Conservation (phyloP, 1,140 invertebrate species). For the Nasonia longicornis region DNA sequence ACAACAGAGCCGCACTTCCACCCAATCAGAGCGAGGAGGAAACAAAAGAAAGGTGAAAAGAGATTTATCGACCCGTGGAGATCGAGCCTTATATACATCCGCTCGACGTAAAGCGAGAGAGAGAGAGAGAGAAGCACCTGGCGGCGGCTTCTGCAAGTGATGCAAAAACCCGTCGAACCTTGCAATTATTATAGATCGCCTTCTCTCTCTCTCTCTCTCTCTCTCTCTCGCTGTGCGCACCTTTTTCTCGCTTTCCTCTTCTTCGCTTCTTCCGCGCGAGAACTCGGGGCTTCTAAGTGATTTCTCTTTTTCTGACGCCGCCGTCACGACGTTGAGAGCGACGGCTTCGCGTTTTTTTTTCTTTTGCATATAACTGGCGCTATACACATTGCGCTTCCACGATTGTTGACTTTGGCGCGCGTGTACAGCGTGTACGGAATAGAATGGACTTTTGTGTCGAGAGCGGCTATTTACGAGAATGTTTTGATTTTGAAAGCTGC, state of each 20-base stretch:
- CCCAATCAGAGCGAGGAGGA: conserved; percentile 69
- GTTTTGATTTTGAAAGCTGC: neutral
- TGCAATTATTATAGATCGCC: conserved; percentile 57
- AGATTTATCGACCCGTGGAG: conserved; percentile 65
- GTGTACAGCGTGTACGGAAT: too few relatives aligned
- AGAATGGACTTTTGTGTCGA: neutral
- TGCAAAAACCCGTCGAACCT: conserved; percentile 45
- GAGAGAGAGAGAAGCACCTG: too few relatives aligned
- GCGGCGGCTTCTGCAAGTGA: conserved; percentile 40
- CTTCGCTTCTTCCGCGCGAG: neutral
- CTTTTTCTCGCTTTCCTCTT: conserved; percentile 15
- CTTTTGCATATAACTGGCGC: neutral
- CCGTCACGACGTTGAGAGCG: neutral
- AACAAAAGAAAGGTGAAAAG: conserved; percentile 70
- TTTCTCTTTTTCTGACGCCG: conserved; percentile 26
- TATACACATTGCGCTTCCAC: neutral
- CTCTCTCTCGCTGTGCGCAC: neutral
- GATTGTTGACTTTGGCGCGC: conserved; percentile 14
- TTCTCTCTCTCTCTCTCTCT: neutral
- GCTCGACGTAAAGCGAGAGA: conserved; percentile 16
- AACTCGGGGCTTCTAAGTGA: neutral
- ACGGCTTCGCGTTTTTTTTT: neutral
- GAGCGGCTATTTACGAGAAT: neutral
- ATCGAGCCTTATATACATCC: conserved; percentile 60
- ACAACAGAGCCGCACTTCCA: conserved; percentile 48